Conservation (phyloP, 37 sponge, comb jelly and placozoan species). For the Axinella damicornis region DNA sequence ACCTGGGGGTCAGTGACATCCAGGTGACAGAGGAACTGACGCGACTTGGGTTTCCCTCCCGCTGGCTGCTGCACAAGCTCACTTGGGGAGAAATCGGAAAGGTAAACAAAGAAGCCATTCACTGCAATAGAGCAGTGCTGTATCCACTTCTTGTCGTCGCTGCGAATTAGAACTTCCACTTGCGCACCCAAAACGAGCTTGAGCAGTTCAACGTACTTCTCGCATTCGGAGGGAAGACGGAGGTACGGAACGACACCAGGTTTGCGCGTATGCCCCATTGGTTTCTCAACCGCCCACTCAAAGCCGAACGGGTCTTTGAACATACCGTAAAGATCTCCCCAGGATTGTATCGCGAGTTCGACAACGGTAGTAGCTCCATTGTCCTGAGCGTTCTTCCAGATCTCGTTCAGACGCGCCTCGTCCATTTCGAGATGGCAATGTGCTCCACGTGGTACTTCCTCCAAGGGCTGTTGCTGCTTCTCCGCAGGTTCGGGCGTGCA, state of each 20-base stretch:
- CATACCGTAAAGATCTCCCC: conserved; percentile 48
- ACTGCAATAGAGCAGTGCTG: conserved; percentile 40
- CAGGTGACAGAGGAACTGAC: conserved; percentile 41
- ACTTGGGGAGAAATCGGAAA: neutral
- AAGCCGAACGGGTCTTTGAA: conserved; percentile 70
- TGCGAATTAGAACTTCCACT: conserved; percentile 8
- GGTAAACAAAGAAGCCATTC: conserved; percentile 45
- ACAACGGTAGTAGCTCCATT: conserved; percentile 36
- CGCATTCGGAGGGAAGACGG: conserved; percentile 31
- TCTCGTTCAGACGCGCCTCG: conserved; percentile 6
- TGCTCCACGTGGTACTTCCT: too few relatives aligned
- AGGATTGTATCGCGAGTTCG: conserved; percentile 49
- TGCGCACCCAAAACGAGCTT: conserved; percentile 26
- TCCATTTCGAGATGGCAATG: conserved; percentile 15
- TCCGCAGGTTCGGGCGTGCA: too few relatives aligned
- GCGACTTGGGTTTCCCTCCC: neutral
- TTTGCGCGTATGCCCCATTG: conserved; percentile 9
- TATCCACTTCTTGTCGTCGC: conserved; percentile 22
- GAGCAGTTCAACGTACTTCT: conserved; percentile 43
- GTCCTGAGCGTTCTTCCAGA: conserved; percentile 68
- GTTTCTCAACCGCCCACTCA: conserved; percentile 39
- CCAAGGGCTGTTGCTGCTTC: too few relatives aligned
- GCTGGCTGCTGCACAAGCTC: neutral
- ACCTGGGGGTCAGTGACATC: conserved; percentile 4
- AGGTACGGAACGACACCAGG: conserved; percentile 60